Conservation (phyloP, 2,888 invertebrate genomes). For the Macaria notata region DNA sequence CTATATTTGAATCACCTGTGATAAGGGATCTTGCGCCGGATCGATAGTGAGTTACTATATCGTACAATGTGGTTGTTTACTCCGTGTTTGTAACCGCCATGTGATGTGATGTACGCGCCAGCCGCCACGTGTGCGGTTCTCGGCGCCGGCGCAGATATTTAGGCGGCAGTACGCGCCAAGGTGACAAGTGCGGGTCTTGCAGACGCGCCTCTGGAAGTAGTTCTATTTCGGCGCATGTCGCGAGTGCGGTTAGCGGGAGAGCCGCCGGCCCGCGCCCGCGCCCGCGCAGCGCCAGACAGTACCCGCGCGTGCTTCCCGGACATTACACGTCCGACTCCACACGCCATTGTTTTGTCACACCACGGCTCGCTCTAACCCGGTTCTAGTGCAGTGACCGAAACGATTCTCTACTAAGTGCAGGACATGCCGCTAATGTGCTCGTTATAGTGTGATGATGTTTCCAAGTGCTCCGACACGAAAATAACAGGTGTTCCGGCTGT, state of each 20-base stretch:
- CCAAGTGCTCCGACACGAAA: conserved; percentile 7
- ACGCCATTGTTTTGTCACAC: conserved; percentile 32
- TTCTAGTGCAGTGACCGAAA: conserved; percentile 26
- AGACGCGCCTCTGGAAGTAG: conserved; percentile 40
- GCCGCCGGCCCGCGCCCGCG: conserved; percentile 54
- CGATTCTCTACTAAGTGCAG: conserved; percentile 8
- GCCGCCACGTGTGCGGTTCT: conserved; percentile 23
- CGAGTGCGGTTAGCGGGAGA: conserved; percentile 46
- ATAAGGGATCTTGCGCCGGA: conserved; percentile 6
- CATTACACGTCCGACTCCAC: conserved; percentile 54
- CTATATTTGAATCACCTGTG: conserved; percentile 8
- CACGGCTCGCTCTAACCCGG: conserved; percentile 9
- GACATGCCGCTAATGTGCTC: conserved; percentile 10
- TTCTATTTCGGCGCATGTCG: conserved; percentile 75
- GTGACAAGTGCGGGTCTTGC: conserved; percentile 33
- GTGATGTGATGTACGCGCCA: conserved; percentile 18
- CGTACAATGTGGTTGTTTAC: conserved; percentile 15
- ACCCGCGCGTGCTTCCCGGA: conserved; percentile 60
- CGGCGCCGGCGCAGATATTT: conserved; percentile 17
- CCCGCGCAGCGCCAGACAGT: conserved; percentile 58
- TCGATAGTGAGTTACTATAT: conserved; percentile 9
- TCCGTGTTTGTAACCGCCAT: conserved; percentile 20
- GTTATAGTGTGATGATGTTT: conserved; percentile 17
- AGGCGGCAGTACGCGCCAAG: conserved; percentile 16
- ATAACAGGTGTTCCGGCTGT: conserved; percentile 30